Evolutionary conservation across 2,113 vertebrate species (phyloP), one percentile per base, ranked within the genome.

Genomic region (Podarcis raffonei): DNA sequence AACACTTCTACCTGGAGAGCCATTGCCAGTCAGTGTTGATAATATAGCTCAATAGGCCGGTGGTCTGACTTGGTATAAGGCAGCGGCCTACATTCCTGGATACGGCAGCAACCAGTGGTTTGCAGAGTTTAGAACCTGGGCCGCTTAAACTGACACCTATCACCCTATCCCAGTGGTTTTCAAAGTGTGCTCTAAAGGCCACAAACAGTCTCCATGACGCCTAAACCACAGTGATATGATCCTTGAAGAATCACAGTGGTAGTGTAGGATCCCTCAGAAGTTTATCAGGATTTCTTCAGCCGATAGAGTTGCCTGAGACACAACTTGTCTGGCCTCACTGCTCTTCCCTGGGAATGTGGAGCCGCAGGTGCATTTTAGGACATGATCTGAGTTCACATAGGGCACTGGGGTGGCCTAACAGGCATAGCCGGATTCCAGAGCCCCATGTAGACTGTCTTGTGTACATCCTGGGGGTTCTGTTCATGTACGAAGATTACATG

Each of bases 151-250:
- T 20, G 59, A 62, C 13, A 62, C 59, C 16, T 62, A 62, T 62
- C 59, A 62, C 9, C 37, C 37, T 59, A n/a, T 65, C 8, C 8
- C 18, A 35, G 30, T 79, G 13, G 22, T 37, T 69, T 25, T 59
- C 72, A 37, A 79, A 35, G n/a, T 59, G 9, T 81, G 25, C 35
- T 11, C 68, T 39, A 32, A 37, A 37, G 42, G 23, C 20, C 48
- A 32, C n/a, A 18, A 72, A 22, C 23, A 16, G 1, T 16, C 74
- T 57, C 9, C 30, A 3, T 37, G 48, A 13, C 20, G 25, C 20
- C 18, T 39, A 37, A 81, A 62, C 93, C 92, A 59, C 72, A 39
- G 80, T 90, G 85, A 89, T 94, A 4, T 76, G 57, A 2, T 65
- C 72, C 16, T 37, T 39, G 32, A 65, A 9, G 69, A 39, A 76